Evolutionary conservation across 2,113 vertebrate genomes (phyloP), one percentile per base, ranked within the genome.

Genomic region (Neotoma lepida): DNA sequence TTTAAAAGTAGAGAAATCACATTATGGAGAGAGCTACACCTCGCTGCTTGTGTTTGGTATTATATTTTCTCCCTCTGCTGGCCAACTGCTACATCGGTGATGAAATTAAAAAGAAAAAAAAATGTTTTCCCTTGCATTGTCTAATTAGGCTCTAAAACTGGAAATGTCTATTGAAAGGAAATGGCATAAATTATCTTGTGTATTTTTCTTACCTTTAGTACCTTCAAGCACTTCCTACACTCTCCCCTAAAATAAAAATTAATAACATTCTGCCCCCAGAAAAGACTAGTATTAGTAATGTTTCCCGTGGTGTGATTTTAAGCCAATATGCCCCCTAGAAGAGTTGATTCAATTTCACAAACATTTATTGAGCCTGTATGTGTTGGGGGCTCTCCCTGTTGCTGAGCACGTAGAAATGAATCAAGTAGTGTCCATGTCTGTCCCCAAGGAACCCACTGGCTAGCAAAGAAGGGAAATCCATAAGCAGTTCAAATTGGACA

Each of bases 41-140:
- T 82, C 9, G 18, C 78, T 54, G 90, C 77, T 93, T 93, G 2
- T 90, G 89, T 96, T 98, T 97, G 77, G 24, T 63, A 97, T 96
- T 20, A 58, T 64, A 0, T 98, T 98, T 98, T 97, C 98, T 98
- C 98, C 98, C 98, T 98, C 98, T 98, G 95, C 98, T 98, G 98
- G 98, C 89, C 93, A 97, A 66, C 13, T 6, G 86, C 88, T 97
- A 97, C 94, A 97, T 91, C 0, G 0, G 91, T 97, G 93, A 35
- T 92, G 61, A 87, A 97, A 63, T 87, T 88, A 91, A 86, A 81
- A 26, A 71, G 41, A 44, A 73, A 46, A 97, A 71, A 91, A n/a
- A 77, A 94, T 95, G 12, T 44, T 89, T 96, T 84, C 44, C 92
- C 89, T 82, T 91, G 51, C 9, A 54, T 5, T 71, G 1, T 71